Evolutionary conservation across 1,140 invertebrate genomes (phyloP).

Genomic region (Pseudomyrmex pallidus): DNA sequence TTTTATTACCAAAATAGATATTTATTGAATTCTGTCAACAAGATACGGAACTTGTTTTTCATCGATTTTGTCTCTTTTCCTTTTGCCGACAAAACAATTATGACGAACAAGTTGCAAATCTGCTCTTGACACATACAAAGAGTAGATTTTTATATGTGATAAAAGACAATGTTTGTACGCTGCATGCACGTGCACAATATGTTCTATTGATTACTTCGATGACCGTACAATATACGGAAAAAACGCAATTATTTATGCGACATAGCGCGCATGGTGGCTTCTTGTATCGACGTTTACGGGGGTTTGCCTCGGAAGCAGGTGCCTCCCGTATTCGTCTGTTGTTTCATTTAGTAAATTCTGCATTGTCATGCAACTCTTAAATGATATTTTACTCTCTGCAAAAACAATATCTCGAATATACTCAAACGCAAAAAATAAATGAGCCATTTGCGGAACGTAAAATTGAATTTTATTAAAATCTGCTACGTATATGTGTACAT

Average conservation of each 20-base stretch:
- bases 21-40: not conserved
- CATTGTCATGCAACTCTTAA: conserved; percentile 53
- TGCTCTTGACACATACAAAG: not conserved
- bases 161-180: conserved; percentile 20
- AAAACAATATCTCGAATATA: conserved; percentile 7
- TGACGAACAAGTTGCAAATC: not conserved
- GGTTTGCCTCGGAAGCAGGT: conserved; percentile 28
- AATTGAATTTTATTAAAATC: not conserved
- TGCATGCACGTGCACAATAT: conserved; percentile 6
- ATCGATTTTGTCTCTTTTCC: not conserved
- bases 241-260: conserved; percentile 67
- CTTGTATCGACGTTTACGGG: conserved; percentile 29
- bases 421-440: conserved; percentile 20
- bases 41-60: too few relatives aligned
- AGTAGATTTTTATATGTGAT: not conserved
- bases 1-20: not conserved
- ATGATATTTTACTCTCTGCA: conserved; percentile 22
- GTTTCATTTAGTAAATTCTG: conserved; percentile 54
- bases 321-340: conserved; percentile 3
- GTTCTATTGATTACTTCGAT: conserved; percentile 63
- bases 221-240: conserved; percentile 67
- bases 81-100: not conserved
- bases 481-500: too few relatives aligned
- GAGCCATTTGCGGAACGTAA: conserved; percentile 1
- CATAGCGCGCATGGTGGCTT: conserved; percentile 55